These are phyloP conservation scores for Silurus aristotelis DNA, from an alignment of 2,797 vertebrate genomes.

Conservation along the genomic window DNA sequence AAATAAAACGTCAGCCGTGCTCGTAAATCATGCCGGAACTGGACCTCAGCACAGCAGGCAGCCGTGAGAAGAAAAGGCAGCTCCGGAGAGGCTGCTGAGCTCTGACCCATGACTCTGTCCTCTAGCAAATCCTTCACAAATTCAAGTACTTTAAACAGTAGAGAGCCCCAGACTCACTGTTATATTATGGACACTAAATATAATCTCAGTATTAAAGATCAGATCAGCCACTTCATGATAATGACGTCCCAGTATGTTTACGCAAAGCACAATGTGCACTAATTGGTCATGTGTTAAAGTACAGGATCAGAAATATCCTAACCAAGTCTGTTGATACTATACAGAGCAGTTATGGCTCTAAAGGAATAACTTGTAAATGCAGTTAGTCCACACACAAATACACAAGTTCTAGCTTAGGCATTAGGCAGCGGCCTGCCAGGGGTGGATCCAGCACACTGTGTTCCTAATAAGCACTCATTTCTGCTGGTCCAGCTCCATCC, in stretches of 20 bases:
- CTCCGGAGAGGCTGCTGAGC: neutral
- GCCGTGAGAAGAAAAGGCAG: neutral
- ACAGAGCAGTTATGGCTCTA: too few relatives aligned
- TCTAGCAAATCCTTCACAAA: neutral
- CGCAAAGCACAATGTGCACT: neutral
- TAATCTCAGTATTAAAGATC: neutral
- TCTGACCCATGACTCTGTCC: neutral
- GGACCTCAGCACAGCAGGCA: neutral
- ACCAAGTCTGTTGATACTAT: neutral
- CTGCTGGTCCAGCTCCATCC: neutral
- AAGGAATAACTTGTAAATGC: neutral
- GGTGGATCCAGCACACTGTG: constrained; percentile 1
- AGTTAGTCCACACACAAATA: neutral
- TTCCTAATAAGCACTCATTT: constrained; percentile 12
- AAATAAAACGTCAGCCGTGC: neutral
- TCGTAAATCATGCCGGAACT: neutral
- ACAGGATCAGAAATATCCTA: neutral
- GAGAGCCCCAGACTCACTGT: neutral
- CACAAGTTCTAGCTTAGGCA: neutral
- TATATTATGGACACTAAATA: neutral
- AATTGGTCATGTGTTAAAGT: neutral
- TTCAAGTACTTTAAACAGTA: too few relatives aligned
- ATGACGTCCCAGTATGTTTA: neutral
- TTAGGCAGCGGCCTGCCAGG: neutral
- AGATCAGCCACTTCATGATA: neutral